Base-by-base conservation (phyloP, 2,797 vertebrate species). In the Megaceryle alcyon region DNA sequence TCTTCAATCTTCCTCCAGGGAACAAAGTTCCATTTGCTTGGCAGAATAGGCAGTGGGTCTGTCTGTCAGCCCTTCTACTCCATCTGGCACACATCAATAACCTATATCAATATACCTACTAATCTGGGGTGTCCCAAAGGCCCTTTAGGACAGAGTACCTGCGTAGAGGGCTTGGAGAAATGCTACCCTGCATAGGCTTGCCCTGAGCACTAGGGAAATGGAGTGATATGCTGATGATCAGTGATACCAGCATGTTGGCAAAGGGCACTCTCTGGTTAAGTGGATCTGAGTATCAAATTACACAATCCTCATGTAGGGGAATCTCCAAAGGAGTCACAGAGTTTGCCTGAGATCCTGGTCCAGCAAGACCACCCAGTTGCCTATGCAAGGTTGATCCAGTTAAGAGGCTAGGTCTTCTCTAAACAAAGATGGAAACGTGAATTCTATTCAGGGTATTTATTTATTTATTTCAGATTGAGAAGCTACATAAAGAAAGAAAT, bases 401-500 rank as follows among this genome's bases (percentile, higher is more conserved):
- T 60, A 12, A 65, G 71, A 75, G 51, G 26, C 41, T n/a, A n/a
- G 28, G 26, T 39, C 31, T 76, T 86, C 66, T 78, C 79, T 70
- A 88, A 41, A 86, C 15, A 92, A 77, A 78, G 28, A 68, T 28
- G 10, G 71, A 89, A 61, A 93, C 31, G 0, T 22, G 22, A 48
- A 35, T 84, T 94, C 81, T 59, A 10, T 88, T 88, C 3, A 26
- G 87, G 63, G 76, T 25, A 37, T 64, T 37, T 94, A 35, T 35
- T 35, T 35, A 35, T 96, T 97, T 97, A 97, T 97, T 97, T 96
- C 46, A 43, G 91, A 87, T 22, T 82, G 65, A 95, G 82, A 94
- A 95, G 88, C 91, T 88, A 90, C 88, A 89, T 43, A 81, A 72
- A 91, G 44, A 92, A 92, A 95, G 70, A 86, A 90, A 92, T 69